Percentiles rank a stretch among this genome's conserved stretches.
These are phyloP conservation scores for Anser cygnoides DNA, from an alignment of 2,113 vertebrate species.

Conservation along the genomic window DNA sequence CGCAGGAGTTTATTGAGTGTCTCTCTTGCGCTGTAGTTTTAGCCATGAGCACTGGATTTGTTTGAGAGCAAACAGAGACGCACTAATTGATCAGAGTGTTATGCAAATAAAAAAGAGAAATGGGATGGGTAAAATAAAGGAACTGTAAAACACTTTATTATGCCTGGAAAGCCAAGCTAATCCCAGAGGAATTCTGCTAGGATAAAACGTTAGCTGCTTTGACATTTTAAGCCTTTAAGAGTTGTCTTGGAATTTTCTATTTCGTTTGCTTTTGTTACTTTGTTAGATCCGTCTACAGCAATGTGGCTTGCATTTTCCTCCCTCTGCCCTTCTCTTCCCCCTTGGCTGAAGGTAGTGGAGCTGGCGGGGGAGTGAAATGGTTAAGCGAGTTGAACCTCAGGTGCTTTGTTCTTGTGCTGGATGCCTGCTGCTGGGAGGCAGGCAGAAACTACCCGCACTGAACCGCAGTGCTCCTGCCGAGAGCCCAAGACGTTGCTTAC, in stretches of 20 bases:
- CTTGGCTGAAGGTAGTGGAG: conserved; percentile 19
- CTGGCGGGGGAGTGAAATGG: background rate
- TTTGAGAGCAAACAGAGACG: conserved; percentile 65
- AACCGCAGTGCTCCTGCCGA: background rate
- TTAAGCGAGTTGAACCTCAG: conserved; percentile 54
- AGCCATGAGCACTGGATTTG: conserved; percentile 32
- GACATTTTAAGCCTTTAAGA: conserved; percentile 71
- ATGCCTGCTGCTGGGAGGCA: conserved; percentile 23
- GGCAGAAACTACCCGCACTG: background rate
- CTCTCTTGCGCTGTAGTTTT: background rate
- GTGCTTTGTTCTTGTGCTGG: conserved; percentile 63
- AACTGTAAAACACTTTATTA: conserved; percentile 61
- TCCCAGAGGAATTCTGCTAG: conserved; percentile 62
- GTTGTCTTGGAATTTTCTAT: conserved; percentile 71
- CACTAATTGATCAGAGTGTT: conserved; percentile 52
- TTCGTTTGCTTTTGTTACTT: conserved; percentile 42
- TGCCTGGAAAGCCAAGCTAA: conserved; percentile 73
- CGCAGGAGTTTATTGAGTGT: conserved; percentile 5
- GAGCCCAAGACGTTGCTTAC: background rate
- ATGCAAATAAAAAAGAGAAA: conserved; percentile 58
- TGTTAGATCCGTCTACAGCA: conserved; percentile 21
- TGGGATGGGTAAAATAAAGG: conserved; percentile 56
- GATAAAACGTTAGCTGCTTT: conserved; percentile 66
- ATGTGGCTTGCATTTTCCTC: conserved; percentile 2
- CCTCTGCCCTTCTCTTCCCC: background rate